Conservation (phyloP, 2,797 vertebrate genomes). For the Ptychobarbus kaznakovi region DNA sequence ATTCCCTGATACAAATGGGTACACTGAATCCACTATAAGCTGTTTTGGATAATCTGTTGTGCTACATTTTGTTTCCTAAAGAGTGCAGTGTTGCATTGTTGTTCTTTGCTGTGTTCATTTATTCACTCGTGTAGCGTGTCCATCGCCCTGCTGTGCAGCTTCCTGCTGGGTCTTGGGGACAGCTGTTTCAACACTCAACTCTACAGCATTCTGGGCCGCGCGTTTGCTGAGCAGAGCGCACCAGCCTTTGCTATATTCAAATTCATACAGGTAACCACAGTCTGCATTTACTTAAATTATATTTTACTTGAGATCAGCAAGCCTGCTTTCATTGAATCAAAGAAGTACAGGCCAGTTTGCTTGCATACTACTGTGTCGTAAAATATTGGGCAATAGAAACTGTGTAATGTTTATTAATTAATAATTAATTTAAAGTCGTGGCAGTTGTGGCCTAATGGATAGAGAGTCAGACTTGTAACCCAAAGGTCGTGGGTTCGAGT, state of each 20-base stretch:
- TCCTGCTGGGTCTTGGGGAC: conserved; percentile 83
- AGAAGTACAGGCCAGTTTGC: not conserved
- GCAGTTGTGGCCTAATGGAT: too few species aligned
- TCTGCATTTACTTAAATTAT: not conserved
- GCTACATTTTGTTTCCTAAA: not conserved
- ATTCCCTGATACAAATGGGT: not conserved
- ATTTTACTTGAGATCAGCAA: not conserved
- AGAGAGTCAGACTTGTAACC: too few species aligned
- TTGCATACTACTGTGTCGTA: not conserved
- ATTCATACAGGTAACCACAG: conserved; percentile 81
- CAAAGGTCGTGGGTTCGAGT: too few species aligned
- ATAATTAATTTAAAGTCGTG: too few species aligned
- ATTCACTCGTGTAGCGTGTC: conserved; percentile 67
- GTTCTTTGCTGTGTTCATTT: conserved; percentile 3
- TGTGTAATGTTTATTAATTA: not conserved
- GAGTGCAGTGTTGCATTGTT: not conserved
- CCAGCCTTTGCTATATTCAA: conserved; percentile 86
- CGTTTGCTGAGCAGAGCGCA: conserved; percentile 78
- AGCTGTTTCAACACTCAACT: conserved; percentile 87
- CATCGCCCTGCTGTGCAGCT: conserved; percentile 82
- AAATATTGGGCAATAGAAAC: not conserved
- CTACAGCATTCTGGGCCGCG: conserved; percentile 81
- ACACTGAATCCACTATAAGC: not conserved
- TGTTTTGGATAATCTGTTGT: not conserved
- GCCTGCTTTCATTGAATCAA: not conserved